Base-by-base conservation (phyloP, 2,797 vertebrate genomes). In the Lepilemur ruficaudatus region DNA sequence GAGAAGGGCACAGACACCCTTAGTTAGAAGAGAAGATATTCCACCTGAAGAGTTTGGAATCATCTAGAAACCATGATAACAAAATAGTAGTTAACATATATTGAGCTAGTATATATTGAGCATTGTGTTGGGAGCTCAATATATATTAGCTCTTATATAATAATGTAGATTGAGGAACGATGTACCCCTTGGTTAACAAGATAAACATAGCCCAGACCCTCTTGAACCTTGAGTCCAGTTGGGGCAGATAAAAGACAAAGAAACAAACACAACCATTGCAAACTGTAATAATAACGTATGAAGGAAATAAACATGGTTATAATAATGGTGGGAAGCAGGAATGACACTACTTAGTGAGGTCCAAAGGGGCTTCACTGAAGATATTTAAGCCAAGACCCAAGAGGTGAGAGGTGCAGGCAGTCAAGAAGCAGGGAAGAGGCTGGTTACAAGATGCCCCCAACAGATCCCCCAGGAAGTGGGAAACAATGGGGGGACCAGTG, bases 311-410 rank as follows among this genome's bases (percentile, higher is more conserved):
- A 38, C 46, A 69, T 3, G 6, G 32, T 28, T 43, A 30, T 48
- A 72, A 61, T 69, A 28, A 25, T 32, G 32, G 78, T 8, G 17
- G 65, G 15, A 84, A 43, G 18, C 14, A 22, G 50, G 73, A 61
- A 38, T 48, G 59, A 8, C 5, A 4, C 14, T 18, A 3, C 11
- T 22, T 22, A 48, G 35, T 7, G 6, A 72, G n/a, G 52, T 46
- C 30, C 32, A 43, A 65, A 73, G 73, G 23, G 75, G 43, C 48
- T 75, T 50, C 75, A 38, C 83, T 95, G 59, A 80, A 69, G 93
- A 81, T 61, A 9, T 30, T 67, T 65, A 63, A 63, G 57, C 43
- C 70, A 52, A 85, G 73, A 70, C n/a, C 43, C 20, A 38, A 28
- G n/a, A 82, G 28, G 25, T 11, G 20, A 73, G 57, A 38, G 67